These are phyloP conservation scores for Drosophila tropicalis DNA, from an alignment of 1,140 invertebrate species.

Conservation along the genomic window DNA sequence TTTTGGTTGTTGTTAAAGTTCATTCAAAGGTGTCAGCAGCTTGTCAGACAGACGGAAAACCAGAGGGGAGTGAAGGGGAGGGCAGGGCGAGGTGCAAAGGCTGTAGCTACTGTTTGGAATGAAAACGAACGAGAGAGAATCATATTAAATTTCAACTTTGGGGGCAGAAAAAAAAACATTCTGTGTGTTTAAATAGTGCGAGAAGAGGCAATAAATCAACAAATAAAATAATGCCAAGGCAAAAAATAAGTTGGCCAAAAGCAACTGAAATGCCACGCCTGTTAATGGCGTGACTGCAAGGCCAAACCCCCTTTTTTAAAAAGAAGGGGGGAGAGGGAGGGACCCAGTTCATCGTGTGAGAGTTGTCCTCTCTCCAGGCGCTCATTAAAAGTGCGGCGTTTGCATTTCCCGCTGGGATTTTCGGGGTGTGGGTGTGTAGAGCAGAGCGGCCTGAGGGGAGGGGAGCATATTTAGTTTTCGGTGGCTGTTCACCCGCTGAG, in stretches of 20 bases:
- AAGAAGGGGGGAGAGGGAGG: background rate
- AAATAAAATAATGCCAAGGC: conserved; percentile 68
- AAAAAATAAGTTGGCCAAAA: conserved; percentile 61
- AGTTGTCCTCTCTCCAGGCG: conserved; percentile 58
- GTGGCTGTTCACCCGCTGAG: conserved; percentile 69
- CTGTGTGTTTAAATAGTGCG: background rate
- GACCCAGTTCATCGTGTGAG: conserved; percentile 3
- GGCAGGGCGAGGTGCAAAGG: conserved; percentile 23
- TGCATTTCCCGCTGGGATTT: conserved; percentile 78
- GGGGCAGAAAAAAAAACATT: background rate
- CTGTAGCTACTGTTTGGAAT: conserved; percentile 59
- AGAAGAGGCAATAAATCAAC: conserved; percentile 57
- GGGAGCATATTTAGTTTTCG: conserved; percentile 47
- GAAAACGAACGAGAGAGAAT: conserved; percentile 21
- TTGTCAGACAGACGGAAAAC: conserved; percentile 44
- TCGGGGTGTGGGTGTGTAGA: conserved; percentile 8
- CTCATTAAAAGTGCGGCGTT: conserved; percentile 73
- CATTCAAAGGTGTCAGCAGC: conserved; percentile 76
- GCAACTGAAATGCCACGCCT: conserved; percentile 60
- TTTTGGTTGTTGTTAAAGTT: conserved; percentile 57
- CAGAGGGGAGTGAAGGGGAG: background rate
- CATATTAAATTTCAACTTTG: conserved; percentile 74
- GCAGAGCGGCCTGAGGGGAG: background rate
- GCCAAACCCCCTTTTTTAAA: conserved; percentile 11
- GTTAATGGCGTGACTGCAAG: conserved; percentile 62